Evolutionary conservation across 2,113 vertebrate species (phyloP), one percentile per base, ranked within the genome.

Genomic region (Callionymus lyra): DNA sequence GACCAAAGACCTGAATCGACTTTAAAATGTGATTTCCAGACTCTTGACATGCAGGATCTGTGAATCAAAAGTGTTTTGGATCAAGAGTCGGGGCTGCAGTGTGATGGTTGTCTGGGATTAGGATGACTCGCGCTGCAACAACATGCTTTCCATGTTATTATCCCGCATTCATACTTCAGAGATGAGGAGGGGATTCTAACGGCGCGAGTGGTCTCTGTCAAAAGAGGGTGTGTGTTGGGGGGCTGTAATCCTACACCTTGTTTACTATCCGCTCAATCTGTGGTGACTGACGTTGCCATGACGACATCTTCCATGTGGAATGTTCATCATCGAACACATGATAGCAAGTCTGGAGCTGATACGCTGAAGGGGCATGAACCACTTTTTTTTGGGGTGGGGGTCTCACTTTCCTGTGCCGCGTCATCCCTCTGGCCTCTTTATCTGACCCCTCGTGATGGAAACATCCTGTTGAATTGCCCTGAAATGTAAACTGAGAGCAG

Each of bases 361-460:
- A 34, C 59, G 64, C 61, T 54, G 51, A 40, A 50, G 56, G 54
- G 53, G 60, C 55, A 62, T 71, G 70, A 76, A 70, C 71, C 74
- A 65, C 13, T 33, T 1, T 49, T 6, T 1, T 12, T 2, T 21
- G 51, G 53, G 37, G 37, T 50, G 49, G 27, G 12, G 31, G 11
- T 37, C 60, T 53, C 41, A 42, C 38, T 74, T 84, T 80, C 77
- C 73, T 71, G 72, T 59, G 68, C 51, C 27, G 32, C 36, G 42
- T 59, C 66, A 38, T 27, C 47, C 56, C 14, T 13, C 15, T 11
- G 31, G 66, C 50, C 44, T 58, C 64, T 72, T 81, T 79, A 79
- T 84, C 74, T 68, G 72, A 77, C 65, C 72, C 63, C 56, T 40
- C 60, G 37, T 72, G 77, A 81, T 58, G 65, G 66, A 76, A 55